Evolutionary conservation across 2,888 invertebrate genomes (phyloP).

Genomic region (Rhagium mordax): DNA sequence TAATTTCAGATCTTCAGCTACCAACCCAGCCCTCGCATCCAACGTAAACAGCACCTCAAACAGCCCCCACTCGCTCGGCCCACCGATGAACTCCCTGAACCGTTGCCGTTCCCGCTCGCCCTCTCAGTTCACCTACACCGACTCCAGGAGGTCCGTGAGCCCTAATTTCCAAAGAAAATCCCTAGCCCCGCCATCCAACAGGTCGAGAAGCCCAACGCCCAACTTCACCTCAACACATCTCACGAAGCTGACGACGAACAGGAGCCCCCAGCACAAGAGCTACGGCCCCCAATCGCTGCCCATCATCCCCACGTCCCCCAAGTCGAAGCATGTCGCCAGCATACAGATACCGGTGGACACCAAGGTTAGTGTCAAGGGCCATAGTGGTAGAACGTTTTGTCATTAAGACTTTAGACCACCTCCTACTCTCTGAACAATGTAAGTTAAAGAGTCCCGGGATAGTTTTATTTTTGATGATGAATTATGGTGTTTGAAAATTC

Average conservation of each 20-base stretch:
- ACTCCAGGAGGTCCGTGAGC: slow-evolving; percentile 63
- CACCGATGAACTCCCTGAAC: slow-evolving; percentile 68
- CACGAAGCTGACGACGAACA: slow-evolving; percentile 61
- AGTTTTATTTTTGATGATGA: no score
- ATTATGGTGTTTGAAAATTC: no score
- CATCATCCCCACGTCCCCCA: slow-evolving; percentile 45
- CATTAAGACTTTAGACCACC: no score
- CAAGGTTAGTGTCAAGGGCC: slow-evolving; percentile 51
- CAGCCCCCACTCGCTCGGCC: slow-evolving; percentile 63
- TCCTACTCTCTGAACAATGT: no score
- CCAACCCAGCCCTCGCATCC: slow-evolving; percentile 34
- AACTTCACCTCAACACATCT: slow-evolving; percentile 71
- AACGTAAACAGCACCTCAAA: slow-evolving; percentile 45
- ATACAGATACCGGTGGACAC: slow-evolving; percentile 69
- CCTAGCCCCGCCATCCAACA: slow-evolving; percentile 60
- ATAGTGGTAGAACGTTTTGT: no score
- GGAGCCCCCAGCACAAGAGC: slow-evolving; percentile 52
- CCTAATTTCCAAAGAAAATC: slow-evolving; percentile 63
- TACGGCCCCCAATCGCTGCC: slow-evolving; percentile 47
- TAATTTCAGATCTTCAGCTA: slow-evolving; percentile 40
- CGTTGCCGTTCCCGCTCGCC: slow-evolving; percentile 67
- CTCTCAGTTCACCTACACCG: slow-evolving; percentile 57
- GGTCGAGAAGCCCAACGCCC: slow-evolving; percentile 72
- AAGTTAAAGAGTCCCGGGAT: no score
- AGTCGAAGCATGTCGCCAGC: slow-evolving; percentile 65